Conservation (phyloP, 2,888 invertebrate species). For the Rotaria sp. region DNA sequence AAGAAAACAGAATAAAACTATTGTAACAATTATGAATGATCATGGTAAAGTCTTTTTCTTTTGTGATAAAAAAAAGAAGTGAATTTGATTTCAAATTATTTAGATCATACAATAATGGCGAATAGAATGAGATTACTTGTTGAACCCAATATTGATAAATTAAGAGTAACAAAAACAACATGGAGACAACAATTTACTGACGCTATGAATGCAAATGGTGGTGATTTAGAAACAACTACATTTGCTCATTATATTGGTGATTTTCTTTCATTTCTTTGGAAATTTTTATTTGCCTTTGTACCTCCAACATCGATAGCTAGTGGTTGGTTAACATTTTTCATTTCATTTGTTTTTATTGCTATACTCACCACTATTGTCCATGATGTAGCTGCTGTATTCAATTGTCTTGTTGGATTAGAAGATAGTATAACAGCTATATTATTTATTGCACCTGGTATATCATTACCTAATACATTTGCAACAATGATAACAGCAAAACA, state of each 20-base stretch:
- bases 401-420: conserved; percentile 60
- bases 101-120: conserved; percentile 60
- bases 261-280: conserved; percentile 61
- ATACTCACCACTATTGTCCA: conserved; percentile 61
- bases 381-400: conserved; percentile 61
- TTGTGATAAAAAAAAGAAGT: conserved; percentile 44
- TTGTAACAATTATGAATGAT: conserved; percentile 60
- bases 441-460: conserved; percentile 55
- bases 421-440: conserved; percentile 59
- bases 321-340: conserved; percentile 61
- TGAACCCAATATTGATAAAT: conserved; percentile 59
- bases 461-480: conserved; percentile 62
- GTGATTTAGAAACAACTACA: conserved; percentile 60
- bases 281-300: conserved; percentile 57
- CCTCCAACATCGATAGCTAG: conserved; percentile 60
- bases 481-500: conserved; percentile 59
- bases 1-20: conserved; percentile 47
- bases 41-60: conserved; percentile 52
- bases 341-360: conserved; percentile 60
- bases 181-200: conserved; percentile 60
- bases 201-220: conserved; percentile 62
- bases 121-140: conserved; percentile 59
- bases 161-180: conserved; percentile 58
- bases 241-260: conserved; percentile 60
- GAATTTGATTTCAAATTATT: not conserved